Evolutionary conservation across 2,888 invertebrate species (phyloP).

Genomic region (Cactoblastis cactorum): DNA sequence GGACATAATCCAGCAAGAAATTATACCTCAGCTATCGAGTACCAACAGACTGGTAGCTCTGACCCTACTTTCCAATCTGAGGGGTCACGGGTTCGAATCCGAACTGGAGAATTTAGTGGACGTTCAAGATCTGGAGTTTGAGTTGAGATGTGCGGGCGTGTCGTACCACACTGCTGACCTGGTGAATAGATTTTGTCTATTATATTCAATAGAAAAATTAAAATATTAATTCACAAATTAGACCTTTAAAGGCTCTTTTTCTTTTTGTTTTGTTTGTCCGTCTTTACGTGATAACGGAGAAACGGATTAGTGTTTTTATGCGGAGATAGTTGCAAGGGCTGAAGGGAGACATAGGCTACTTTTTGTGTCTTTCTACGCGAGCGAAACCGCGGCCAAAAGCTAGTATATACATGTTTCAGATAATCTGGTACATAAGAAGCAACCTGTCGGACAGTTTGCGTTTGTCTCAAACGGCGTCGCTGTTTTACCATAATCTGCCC

Average conservation of each 20-base stretch:
- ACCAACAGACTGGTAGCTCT: conserved; percentile 25
- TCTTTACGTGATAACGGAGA: no score
- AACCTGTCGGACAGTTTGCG: conserved; percentile 28
- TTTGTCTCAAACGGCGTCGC: conserved; percentile 33
- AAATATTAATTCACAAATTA: no score
- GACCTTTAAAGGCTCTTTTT: no score
- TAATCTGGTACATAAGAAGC: conserved; percentile 36
- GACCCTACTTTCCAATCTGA: conserved; percentile 19
- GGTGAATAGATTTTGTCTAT: conserved; percentile 26
- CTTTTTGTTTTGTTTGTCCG: no score
- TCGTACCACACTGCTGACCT: conserved; percentile 29
- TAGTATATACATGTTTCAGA: conserved; percentile 26
- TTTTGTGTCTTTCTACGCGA: no score
- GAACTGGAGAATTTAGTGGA: neutral
- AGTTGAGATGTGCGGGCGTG: conserved; percentile 25
- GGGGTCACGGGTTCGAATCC: neutral
- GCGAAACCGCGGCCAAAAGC: no score
- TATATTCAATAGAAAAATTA: no score
- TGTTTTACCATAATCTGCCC: conserved; percentile 37
- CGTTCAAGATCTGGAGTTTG: conserved; percentile 23
- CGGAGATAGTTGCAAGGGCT: no score
- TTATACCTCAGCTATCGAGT: neutral
- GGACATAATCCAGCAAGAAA: conserved; percentile 2
- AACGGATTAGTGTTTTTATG: no score
- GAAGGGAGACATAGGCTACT: no score